Evolutionary conservation across 2,797 vertebrate genomes (phyloP), one percentile per base, ranked within the genome.

Genomic region (Coranthus polyacanthus): DNA sequence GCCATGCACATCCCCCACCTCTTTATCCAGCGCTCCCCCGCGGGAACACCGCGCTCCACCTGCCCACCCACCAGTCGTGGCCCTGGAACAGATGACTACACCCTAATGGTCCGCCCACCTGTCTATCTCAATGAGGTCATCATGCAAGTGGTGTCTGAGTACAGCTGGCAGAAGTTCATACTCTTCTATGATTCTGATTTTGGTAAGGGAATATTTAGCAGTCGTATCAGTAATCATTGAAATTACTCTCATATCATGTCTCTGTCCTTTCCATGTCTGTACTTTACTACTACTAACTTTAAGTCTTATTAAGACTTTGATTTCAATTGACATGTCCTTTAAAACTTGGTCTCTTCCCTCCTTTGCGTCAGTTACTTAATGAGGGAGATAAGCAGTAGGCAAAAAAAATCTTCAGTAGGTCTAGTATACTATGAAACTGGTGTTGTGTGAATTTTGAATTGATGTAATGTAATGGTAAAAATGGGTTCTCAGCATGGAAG

Each of bases 1-100:
- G 97, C 97, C 82, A 99, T 99, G 98, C 98, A 98, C 83, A 99
- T 99, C 83, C 98, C 98, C 38, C 97, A 98, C 82, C 97, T 99
- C 81, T 99, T 97, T 85, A 97, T 98, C 84, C 97, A 99, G 89
- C 94, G 96, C 22, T 92, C 97, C 12, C 87, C 96, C 0, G 92
- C 92, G 2, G 96, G 97, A 50, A 95, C 97, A 0, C 96, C 98
- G 0, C 93, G 98, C 69, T 98, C 97, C 0, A 85, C 94, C 86
- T 99, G 98, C 12, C 95, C 95, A 1, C 92, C 93, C 51, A 97
- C 94, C 75, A 88, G 95, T 75, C 96, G 93, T 65, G 0, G 94
- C 44, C 90, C 94, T 79, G 86, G 90, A 61, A 91, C 95, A 0
- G 97, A 98, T 3, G 97, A 98, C 93, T 99, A 99, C 88, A 99